These are phyloP conservation scores for Camponotus vicinus DNA, from an alignment of 1,140 invertebrate species.

Conservation along the genomic window DNA sequence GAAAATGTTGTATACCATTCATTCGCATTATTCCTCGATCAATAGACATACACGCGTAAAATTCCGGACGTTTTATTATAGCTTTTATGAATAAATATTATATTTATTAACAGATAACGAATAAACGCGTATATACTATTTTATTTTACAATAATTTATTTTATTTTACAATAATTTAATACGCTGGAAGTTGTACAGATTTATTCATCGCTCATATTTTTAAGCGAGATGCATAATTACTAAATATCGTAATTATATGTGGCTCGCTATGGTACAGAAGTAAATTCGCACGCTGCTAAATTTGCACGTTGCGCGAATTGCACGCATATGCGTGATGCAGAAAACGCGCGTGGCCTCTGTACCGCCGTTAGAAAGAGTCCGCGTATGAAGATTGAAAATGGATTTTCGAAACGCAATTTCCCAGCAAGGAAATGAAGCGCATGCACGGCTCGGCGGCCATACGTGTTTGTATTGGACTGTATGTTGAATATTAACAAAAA, in stretches of 20 bases:
- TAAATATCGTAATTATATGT: no score
- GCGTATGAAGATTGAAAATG: conserved; percentile 74
- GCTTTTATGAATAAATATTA: not conserved
- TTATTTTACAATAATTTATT: not conserved
- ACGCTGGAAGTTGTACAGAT: not conserved
- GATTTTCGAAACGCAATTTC: conserved; percentile 77
- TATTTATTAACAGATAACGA: not conserved
- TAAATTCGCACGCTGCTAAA: conserved; percentile 44
- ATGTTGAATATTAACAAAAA: conserved; percentile 73
- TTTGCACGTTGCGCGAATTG: conserved; percentile 13
- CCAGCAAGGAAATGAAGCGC: conserved; percentile 75
- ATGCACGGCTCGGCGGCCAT: conserved; percentile 51
- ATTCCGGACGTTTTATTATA: not conserved
- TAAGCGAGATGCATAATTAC: conserved; percentile 23
- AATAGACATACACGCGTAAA: not conserved
- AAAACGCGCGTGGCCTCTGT: not conserved
- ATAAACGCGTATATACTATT: not conserved
- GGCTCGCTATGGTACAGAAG: not conserved
- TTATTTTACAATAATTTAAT: not conserved
- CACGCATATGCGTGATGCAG: conserved; percentile 6
- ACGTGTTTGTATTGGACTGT: conserved; percentile 47
- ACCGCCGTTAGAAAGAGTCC: conserved; percentile 60
- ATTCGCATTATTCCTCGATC: not conserved
- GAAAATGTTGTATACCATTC: conserved; percentile 41
- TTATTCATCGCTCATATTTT: conserved; percentile 29